Conservation (phyloP, 2,888 invertebrate species). For the Beris chalybata region DNA sequence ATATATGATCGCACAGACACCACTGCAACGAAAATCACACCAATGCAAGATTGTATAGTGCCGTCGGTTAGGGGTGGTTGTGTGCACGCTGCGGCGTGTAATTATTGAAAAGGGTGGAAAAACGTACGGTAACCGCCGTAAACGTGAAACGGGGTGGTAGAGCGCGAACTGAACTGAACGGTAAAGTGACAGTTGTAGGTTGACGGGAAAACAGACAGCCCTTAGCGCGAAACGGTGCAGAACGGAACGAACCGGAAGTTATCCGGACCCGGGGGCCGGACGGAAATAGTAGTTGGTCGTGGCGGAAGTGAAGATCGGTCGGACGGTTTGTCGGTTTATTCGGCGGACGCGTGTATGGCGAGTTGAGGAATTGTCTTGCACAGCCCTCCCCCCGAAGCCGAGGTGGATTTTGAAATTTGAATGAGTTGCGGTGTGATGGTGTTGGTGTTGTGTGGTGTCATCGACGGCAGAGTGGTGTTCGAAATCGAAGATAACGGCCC, state of each 20-base stretch:
- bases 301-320: no score
- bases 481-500: not conserved
- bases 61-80: not conserved
- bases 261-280: no score
- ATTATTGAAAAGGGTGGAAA: conserved; percentile 12
- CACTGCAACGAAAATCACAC: conserved; percentile 27
- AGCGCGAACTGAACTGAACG: not conserved
- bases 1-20: no score
- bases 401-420: conserved; percentile 4
- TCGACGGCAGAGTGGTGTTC: not conserved
- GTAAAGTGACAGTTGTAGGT: not conserved
- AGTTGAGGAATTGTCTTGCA: no score
- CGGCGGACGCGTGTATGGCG: no score
- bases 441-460: conserved; percentile 1
- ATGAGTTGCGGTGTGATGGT: not conserved
- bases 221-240: conserved; percentile 10
- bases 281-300: no score
- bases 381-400: no score
- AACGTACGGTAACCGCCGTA: not conserved
- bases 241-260: conserved; percentile 4
- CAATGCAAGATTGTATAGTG: conserved; percentile 4
- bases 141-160: conserved; percentile 4
- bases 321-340: no score
- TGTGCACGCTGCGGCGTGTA: conserved; percentile 25
- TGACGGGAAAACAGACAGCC: conserved; percentile 12